Percentiles rank a stretch among this genome's conserved stretches.
Evolutionary conservation across 64 coral and sea anemone genomes (phyloP).

Genomic region (Dendronephthya gigantea): DNA sequence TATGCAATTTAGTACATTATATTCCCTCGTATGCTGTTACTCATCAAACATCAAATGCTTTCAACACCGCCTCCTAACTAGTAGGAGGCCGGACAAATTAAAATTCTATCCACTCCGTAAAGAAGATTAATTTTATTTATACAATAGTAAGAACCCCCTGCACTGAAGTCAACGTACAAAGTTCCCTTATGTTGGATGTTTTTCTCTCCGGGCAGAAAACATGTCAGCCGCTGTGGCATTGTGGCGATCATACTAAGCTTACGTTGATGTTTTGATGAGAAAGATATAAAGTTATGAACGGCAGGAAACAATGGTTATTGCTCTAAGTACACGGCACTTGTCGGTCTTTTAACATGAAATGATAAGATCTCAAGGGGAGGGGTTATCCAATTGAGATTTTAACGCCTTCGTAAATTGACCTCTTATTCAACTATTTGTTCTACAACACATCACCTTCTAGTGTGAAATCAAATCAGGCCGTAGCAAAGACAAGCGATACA

Average conservation of each 20-base stretch:
- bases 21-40: not conserved
- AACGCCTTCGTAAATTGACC: constrained; percentile 18
- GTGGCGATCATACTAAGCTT: not conserved
- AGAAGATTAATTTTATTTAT: constrained; percentile 22
- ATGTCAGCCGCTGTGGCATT: constrained; percentile 2
- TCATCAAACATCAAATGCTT: not conserved
- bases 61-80: constrained; percentile 9
- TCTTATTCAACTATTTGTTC: constrained; percentile 18
- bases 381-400: constrained; percentile 14
- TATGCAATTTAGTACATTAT: not conserved
- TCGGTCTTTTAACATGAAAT: not conserved
- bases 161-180: not conserved
- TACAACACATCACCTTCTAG: not conserved
- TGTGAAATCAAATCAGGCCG: not conserved
- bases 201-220: not conserved
- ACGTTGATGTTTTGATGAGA: not conserved
- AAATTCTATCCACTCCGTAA: constrained; percentile 17
- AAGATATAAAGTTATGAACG: not conserved
- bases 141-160: constrained; percentile 17
- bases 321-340: not conserved
- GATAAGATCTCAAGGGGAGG: constrained; percentile 11
- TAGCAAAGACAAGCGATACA: not conserved
- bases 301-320: not conserved
- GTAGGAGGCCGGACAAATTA: constrained; percentile 21
- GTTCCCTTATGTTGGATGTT: not conserved